Evolutionary conservation across 2,888 invertebrate species (phyloP), one percentile per base, ranked within the genome.

Genomic region (Diplolepis rosae): DNA sequence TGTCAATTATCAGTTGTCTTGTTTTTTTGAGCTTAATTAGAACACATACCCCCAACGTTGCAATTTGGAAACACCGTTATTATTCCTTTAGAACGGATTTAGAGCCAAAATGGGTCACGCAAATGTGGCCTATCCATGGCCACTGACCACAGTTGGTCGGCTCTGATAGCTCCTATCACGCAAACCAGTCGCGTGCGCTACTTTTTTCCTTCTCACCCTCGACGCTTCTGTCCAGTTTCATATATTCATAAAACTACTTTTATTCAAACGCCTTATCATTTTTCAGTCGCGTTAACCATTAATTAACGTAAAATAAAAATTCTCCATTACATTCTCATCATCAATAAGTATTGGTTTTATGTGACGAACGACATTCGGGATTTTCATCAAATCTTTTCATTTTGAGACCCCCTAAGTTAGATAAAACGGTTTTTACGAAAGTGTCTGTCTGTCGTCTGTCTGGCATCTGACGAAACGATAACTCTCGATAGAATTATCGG

Each of bases 101-200:
- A 39, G 61, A 11, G 3, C 22, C 5, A 22, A 35, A 61, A 24
- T 39, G 9, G n/a, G 39, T 24, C 61, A 61, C 61, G 61, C 80
- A 79, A 84, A 82, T 81, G 79, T 76, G 77, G 78, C 80, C 79
- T 80, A 79, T 81, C 74, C 71, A 74, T 79, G 76, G 78, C 81
- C 78, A 80, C 68, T 39, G 39, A 35, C 81, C 79, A 81, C 83
- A 74, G 81, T 85, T 83, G 84, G 85, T 70, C 77, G 77, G 70
- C 74, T 75, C 77, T 77, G 84, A 85, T 85, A 85, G 80, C 82
- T 76, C 79, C 73, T 84, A 85, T 85, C 85, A 74, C 79, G 69
- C 78, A 73, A 77, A 75, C 82, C 82, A 82, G 81, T 73, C 82
- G 74, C 77, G 71, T 74, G 68, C 56, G 70, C 78, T 68, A 77